Evolutionary conservation across 2,113 vertebrate genomes (phyloP), one percentile per base, ranked within the genome.

Genomic region (Pluvialis apricaria): DNA sequence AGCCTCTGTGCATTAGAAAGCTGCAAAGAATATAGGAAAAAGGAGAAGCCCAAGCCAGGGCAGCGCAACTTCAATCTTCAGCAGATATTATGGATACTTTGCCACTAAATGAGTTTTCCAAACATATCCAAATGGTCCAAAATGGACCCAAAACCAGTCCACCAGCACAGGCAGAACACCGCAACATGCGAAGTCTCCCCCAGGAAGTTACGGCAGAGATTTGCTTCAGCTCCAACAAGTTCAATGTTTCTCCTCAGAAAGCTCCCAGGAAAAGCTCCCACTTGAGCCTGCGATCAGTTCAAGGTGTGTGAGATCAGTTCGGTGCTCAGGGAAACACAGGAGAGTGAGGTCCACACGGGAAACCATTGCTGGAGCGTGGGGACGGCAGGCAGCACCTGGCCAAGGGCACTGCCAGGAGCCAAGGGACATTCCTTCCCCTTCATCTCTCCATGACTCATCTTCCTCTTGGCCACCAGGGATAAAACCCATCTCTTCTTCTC

Each of bases 111-210:
- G 44, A 31, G 15, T 47, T 91, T 77, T 88, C 58, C 77, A 66
- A 92, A 36, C 19, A 11, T 36, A 80, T 20, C 40, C 45, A 49
- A 77, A 72, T 11, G 20, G 44, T 76, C 20, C 22, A 64, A 83
- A 93, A 51, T 0, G 3, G 32, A 71, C 38, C 26, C 52, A 20
- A 79, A 38, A 11, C 0, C 36, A 28, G 18, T 40, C 51, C 49
- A 65, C 18, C 31, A 65, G 22, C 62, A 80, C 66, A 64, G 69
- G 45, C 22, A 82, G 32, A 86, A 79, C 24, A 42, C 40, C 0
- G 3, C 1, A 18, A 58, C 0, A 0, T 10, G 17, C 40, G 60
- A 91, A 44, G 8, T 21, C 45, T 47, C 49, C 31, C 5, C 24
- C 1, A 14, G 22, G 10, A 55, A 61, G 24, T 47, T 44, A 42